Conservation (phyloP, 2,113 vertebrate species). For the Peromyscus leucopus region DNA sequence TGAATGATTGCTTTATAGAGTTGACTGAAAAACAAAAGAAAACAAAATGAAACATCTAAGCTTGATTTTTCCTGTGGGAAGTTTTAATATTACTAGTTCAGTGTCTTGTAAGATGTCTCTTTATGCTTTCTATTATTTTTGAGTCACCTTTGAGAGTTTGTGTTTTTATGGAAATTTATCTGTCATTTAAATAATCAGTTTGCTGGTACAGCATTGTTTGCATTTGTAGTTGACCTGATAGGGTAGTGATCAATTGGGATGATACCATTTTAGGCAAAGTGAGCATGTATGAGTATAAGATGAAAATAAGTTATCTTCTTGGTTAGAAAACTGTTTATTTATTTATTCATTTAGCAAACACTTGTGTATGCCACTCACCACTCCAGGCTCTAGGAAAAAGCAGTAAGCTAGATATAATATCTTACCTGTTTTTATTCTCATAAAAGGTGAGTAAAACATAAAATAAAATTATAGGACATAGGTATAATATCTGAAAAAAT, state of each 20-base stretch:
- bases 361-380: neutral
- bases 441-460: neutral
- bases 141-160: neutral
- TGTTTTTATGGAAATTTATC: neutral
- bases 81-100: constrained; percentile 53
- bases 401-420: neutral
- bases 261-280: constrained; percentile 25
- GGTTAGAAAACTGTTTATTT: neutral
- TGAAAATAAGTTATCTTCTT: neutral
- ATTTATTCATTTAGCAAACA: neutral
- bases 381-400: neutral
- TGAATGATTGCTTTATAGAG: constrained; percentile 32
- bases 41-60: neutral
- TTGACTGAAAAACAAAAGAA: neutral
- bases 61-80: constrained; percentile 16
- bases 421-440: neutral
- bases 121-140: constrained; percentile 44
- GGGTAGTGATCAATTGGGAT: neutral
- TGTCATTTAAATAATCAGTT: neutral
- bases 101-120: neutral
- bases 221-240: neutral
- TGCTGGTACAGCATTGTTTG: neutral
- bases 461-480: neutral
- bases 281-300: neutral
- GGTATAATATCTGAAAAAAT: neutral